Conservation (phyloP, 2,888 invertebrate species). For the Stenodera caucasica region DNA sequence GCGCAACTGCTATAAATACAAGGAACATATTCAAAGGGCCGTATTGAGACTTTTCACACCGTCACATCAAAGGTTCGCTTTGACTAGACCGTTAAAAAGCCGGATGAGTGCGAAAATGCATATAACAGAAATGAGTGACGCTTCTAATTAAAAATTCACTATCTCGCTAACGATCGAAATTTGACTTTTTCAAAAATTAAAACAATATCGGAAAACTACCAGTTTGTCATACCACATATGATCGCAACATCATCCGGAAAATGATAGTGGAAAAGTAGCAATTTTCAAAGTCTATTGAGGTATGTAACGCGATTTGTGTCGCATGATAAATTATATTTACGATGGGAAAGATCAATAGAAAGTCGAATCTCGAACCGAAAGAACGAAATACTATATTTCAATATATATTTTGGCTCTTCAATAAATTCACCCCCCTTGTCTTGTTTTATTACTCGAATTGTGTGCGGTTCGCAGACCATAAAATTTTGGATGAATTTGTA, state of each 20-base stretch:
- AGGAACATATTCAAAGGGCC: conserved; percentile 18
- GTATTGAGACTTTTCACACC: conserved; percentile 19
- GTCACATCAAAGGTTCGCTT: conserved; percentile 16
- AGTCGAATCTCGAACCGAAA: conserved; percentile 28
- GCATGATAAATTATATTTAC: conserved; percentile 49
- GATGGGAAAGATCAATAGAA: conserved; percentile 36
- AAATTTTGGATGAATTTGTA: conserved; percentile 37
- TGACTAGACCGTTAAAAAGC: background rate
- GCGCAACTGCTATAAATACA: conserved; percentile 3
- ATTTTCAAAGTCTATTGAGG: conserved; percentile 44
- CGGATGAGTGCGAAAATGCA: conserved; percentile 1
- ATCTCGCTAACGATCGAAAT: background rate
- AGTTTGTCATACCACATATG: conserved; percentile 3
- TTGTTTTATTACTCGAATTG: conserved; percentile 37
- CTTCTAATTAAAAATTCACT: conserved; percentile 1
- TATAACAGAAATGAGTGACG: background rate
- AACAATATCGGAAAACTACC: background rate
- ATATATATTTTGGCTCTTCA: conserved; percentile 27
- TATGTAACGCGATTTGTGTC: conserved; percentile 47
- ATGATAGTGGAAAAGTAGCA: conserved; percentile 35
- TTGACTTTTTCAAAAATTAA: background rate
- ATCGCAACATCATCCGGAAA: conserved; percentile 11
- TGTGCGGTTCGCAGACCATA: conserved; percentile 39
- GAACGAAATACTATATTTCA: conserved; percentile 32
- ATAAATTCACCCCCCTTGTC: conserved; percentile 26